Conservation (phyloP, 2,113 vertebrate species). For the Megaleporinus macrocephalus region DNA sequence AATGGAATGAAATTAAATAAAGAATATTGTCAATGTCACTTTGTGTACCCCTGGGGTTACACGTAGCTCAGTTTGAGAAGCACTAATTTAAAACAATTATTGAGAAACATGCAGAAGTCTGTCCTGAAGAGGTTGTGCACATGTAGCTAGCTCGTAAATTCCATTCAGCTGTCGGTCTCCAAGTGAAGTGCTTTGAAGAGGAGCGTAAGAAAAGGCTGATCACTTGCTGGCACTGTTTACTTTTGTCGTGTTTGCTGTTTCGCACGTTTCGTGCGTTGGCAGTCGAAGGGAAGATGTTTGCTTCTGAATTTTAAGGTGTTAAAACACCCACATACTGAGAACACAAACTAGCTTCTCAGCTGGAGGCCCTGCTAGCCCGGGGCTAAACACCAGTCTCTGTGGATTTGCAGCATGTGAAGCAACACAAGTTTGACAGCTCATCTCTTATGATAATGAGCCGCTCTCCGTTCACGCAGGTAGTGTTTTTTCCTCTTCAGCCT, state of each 20-base stretch:
- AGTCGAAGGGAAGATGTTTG: not conserved
- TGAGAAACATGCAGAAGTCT: too few species aligned
- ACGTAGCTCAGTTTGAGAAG: too few species aligned
- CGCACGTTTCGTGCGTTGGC: not conserved
- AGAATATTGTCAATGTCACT: too few species aligned
- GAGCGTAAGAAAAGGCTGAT: not conserved
- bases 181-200: not conserved
- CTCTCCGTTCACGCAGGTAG: not conserved
- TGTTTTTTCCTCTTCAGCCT: not conserved
- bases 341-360: constrained; percentile 15
- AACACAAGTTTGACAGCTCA: constrained; percentile 11
- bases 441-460: constrained; percentile 1
- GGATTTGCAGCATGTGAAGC: constrained; percentile 3
- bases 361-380: constrained; percentile 1
- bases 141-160: too few species aligned
- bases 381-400: constrained; percentile 23
- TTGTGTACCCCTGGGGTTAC: too few species aligned
- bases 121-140: not conserved
- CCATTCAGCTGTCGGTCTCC: not conserved
- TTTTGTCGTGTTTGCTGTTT: not conserved
- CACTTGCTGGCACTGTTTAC: not conserved
- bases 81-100: too few species aligned
- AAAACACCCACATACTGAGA: constrained; percentile 7
- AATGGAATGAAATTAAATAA: too few species aligned
- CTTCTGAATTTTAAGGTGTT: not conserved